Base-by-base conservation (phyloP, 2,797 vertebrate species). In the Eulemur coronatus region DNA sequence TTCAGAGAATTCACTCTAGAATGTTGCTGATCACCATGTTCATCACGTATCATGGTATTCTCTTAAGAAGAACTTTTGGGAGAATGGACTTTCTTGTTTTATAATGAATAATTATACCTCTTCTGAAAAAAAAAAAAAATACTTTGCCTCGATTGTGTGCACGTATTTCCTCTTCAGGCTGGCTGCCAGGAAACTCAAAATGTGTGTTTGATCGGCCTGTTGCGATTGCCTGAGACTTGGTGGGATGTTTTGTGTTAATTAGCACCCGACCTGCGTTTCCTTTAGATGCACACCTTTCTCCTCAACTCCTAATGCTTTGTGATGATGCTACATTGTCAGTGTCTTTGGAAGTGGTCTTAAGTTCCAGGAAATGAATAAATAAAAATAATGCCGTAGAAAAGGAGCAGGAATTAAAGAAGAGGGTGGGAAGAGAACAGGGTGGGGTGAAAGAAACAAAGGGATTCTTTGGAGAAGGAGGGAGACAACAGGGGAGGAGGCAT, bases 1-100 rank as follows among this genome's bases (percentile, higher is more conserved):
- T 82, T 92, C 35, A 14, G 48, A 73, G 72, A 73, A 57, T 78
- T 94, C 38, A 35, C 41, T 89, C 61, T 78, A 13, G 76, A 85
- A 73, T 69, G 24, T 73, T 50, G 50, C 79, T 17, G 41, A 91
- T 20, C 70, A n/a, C 79, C n/a, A 14, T 18, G 5, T 63, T 84
- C 35, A 5, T 7, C n/a, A 20, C 5, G 1, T 55, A 79, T 12
- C 15, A 50, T 7, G 38, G 22, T 10, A 4, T 33, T 41, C 70
- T 87, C 43, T 73, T 43, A 75, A 46, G 28, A 48, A 52, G 78
- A 63, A 78, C 67, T 30, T 50, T 85, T 28, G 46, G 63, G 75
- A 94, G 73, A 73, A 70, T 1, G 7, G 11, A 24, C 48, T 82
- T 85, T 92, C 59, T 61, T 70, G 41, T 89, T 61, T 70, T 18